phyloP scores from a whole-genome alignment of 2,113 vertebrate species.

The Ellobius talpinus region DNA sequence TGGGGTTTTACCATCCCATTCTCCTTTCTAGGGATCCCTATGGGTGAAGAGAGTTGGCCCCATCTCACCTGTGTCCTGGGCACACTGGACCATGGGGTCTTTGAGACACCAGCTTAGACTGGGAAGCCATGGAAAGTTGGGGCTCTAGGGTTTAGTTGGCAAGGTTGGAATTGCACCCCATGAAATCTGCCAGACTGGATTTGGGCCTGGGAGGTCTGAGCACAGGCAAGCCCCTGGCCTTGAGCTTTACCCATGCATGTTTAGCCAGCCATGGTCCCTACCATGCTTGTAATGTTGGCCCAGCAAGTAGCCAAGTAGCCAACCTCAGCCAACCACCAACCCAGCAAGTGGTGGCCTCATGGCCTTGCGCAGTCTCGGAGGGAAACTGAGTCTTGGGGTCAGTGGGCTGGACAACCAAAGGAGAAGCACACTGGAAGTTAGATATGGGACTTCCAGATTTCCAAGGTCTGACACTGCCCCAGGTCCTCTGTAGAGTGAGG shows the following conservation, averaged over 20 bases:
- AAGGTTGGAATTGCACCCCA: not conserved
- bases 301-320: not conserved
- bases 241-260: not conserved
- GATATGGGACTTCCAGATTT: not conserved
- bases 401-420: not conserved
- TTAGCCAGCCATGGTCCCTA: not conserved
- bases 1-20: not conserved
- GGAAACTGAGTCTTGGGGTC: not conserved
- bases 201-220: not conserved
- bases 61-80: not conserved
- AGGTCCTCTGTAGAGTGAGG: not conserved
- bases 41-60: not conserved
- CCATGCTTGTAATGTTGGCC: not conserved
- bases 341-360: not conserved
- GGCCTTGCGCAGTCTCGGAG: not conserved
- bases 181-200: not conserved
- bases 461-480: not conserved
- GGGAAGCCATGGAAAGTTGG: not conserved
- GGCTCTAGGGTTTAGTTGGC: too few species aligned
- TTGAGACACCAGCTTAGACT: not conserved
- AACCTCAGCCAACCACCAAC: not conserved
- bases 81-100: not conserved
- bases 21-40: not conserved
- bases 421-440: not conserved
- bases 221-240: not conserved